Evolutionary conservation across 64 coral and sea anemone genomes (phyloP), one percentile per base, ranked within the genome.

Genomic region (Acropora tenuis): DNA sequence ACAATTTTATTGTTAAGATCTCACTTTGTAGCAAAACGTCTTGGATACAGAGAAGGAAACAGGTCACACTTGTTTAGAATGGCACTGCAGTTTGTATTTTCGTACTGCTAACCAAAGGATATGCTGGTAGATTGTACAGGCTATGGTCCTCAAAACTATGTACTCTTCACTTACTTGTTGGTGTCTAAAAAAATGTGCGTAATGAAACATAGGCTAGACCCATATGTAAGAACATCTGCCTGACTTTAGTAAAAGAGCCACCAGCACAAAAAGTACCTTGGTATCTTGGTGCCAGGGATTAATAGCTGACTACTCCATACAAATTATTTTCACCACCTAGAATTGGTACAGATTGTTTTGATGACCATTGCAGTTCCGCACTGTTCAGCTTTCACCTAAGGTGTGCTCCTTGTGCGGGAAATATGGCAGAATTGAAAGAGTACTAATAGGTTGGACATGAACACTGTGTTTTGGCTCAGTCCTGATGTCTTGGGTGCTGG

Each of bases 291-390:
- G 17, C 86, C 77, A 19, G 77, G 52, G 40, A 93, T 82, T 18
- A 80, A 15, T 40, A 77, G 65, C 65, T 93, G 92, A 89, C 85
- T 93, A 47, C 46, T 93, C 92, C 92, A 93, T 15, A 16, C 19
- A 12, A 93, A 72, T 44, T 88, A 78, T 10, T 61, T 88, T 41
- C n/a, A 55, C 4, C 81, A 91, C 16, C n/a, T 50, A 41, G 19
- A 66, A 50, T 68, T 90, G 88, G 74, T 77, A 50, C 90, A 92
- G 7, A 63, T 19, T 67, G 71, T 12, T 75, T 77, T 88, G 75
- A 78, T 71, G 6, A 46, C 73, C 40, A 88, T 16, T 11, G 50
- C 53, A 77, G 87, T 88, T 77, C 74, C 74, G 46, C 50, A 16
- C 48, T 88, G 50, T 10, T 59, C 6, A 41, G 45, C 20, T 60